These are phyloP conservation scores for Porites australiensis DNA, from an alignment of 64 coral and sea anemone genomes.

Conservation along the genomic window DNA sequence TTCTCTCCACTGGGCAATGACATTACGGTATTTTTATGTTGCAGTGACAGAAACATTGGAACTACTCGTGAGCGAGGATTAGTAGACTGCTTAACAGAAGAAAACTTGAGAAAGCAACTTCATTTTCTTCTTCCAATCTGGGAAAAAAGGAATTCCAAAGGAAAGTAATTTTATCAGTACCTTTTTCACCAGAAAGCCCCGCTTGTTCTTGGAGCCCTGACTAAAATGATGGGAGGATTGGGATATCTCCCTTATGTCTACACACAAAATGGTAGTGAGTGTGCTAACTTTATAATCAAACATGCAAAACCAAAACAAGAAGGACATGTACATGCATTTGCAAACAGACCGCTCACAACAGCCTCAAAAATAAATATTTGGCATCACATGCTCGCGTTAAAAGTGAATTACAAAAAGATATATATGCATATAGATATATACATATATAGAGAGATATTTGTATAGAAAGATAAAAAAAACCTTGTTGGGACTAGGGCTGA, in stretches of 20 bases:
- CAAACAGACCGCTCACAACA: too few relatives aligned
- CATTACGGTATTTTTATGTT: slow-evolving; percentile 14
- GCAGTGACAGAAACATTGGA: neutral
- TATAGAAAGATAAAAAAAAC: too few relatives aligned
- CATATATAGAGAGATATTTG: too few relatives aligned
- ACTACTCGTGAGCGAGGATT: neutral
- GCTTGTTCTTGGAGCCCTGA: neutral
- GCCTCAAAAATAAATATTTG: too few relatives aligned
- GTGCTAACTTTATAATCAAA: neutral
- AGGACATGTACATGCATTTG: too few relatives aligned
- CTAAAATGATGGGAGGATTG: neutral
- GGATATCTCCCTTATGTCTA: slow-evolving; percentile 21
- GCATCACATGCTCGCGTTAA: too few relatives aligned
- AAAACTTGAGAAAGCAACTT: neutral
- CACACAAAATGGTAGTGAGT: slow-evolving; percentile 26
- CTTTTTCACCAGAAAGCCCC: slow-evolving; percentile 22
- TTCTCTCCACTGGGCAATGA: slow-evolving; percentile 2
- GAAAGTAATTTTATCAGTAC: slow-evolving; percentile 33
- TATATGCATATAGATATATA: too few relatives aligned
- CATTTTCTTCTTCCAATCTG: neutral
- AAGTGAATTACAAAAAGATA: too few relatives aligned
- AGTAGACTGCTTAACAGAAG: neutral
- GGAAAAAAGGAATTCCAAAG: neutral
- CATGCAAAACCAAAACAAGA: too few relatives aligned
- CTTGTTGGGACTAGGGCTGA: too few relatives aligned